Percentiles rank a stretch among this genome's conserved stretches.
These are phyloP conservation scores for Thamnophis sirtalis DNA, from an alignment of 2,113 vertebrate species.

Conservation along the genomic window DNA sequence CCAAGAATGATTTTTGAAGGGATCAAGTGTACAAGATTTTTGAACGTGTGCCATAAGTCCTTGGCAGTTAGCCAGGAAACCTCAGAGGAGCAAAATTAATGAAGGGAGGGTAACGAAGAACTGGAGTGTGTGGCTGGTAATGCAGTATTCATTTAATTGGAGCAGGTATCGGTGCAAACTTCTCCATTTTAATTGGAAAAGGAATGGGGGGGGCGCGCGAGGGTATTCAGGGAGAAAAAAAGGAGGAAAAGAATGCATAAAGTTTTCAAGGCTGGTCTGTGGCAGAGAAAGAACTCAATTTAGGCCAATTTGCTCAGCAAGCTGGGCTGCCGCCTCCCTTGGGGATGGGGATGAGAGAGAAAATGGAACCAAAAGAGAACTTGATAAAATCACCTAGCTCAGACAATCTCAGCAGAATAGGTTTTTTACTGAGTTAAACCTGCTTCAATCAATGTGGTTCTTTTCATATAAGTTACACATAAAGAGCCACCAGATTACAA, in stretches of 20 bases:
- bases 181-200: constrained; percentile 83
- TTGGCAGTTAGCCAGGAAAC: constrained; percentile 78
- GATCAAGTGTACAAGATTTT: constrained; percentile 80
- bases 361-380: constrained; percentile 96
- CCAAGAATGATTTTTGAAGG: constrained; percentile 76
- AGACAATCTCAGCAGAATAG: constrained; percentile 89
- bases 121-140: constrained; percentile 72
- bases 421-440: constrained; percentile 98
- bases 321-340: constrained; percentile 89
- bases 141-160: constrained; percentile 82
- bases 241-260: constrained; percentile 81
- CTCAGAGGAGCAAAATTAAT: constrained; percentile 81
- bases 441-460: constrained; percentile 95
- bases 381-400: constrained; percentile 93
- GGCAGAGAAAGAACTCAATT: constrained; percentile 98
- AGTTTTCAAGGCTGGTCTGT: constrained; percentile 90
- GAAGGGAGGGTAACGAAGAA: constrained; percentile 85
- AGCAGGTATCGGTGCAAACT: constrained; percentile 80
- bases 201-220: constrained; percentile 52
- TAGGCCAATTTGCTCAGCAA: constrained; percentile 98
- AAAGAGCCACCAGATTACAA: constrained; percentile 90
- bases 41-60: constrained; percentile 80
- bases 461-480: constrained; percentile 97
- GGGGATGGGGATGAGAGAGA: constrained; percentile 90
- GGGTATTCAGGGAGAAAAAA: constrained; percentile 78